A percentile compares a stretch with the other conserved stretches of the same genome.
These are phyloP conservation scores for Ceratitis capitata DNA, from an alignment of 1,140 invertebrate genomes.

Conservation along the genomic window DNA sequence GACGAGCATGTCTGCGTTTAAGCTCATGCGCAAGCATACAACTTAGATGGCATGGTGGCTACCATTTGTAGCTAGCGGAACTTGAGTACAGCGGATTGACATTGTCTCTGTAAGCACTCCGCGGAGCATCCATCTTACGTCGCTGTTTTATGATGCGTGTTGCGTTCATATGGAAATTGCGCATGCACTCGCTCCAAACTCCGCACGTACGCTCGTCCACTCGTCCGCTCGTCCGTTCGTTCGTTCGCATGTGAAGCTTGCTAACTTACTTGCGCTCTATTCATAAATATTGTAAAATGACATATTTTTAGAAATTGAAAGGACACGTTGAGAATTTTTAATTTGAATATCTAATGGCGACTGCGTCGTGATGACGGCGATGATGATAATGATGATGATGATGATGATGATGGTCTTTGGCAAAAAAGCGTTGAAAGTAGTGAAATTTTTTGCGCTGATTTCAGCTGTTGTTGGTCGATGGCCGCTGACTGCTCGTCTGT, in stretches of 20 bases:
- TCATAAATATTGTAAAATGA: slow-evolving; percentile 23
- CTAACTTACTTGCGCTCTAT: slow-evolving; percentile 3
- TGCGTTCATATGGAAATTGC: slow-evolving; percentile 41
- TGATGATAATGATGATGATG: too few relatives aligned
- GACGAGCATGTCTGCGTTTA: slow-evolving; percentile 7
- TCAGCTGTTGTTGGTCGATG: neutral
- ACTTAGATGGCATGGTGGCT: neutral
- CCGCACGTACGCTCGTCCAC: too few relatives aligned
- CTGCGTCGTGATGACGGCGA: neutral
- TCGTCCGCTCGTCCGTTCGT: too few relatives aligned
- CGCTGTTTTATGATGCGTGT: slow-evolving; percentile 41
- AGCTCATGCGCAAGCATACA: neutral
- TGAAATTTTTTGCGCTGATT: neutral
- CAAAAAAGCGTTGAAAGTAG: neutral
- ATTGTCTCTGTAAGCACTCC: neutral
- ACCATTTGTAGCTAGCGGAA: neutral
- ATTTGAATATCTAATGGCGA: slow-evolving; percentile 40
- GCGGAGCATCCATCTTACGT: neutral
- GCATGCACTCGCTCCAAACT: neutral
- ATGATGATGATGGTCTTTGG: neutral
- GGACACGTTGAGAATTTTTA: slow-evolving; percentile 46
- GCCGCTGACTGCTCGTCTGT: neutral
- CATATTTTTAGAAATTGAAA: slow-evolving; percentile 45
- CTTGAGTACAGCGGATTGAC: neutral
- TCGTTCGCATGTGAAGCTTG: slow-evolving; percentile 15